Evolutionary conservation across 2,888 invertebrate genomes (phyloP).

Genomic region (Cylloceria caligata): DNA sequence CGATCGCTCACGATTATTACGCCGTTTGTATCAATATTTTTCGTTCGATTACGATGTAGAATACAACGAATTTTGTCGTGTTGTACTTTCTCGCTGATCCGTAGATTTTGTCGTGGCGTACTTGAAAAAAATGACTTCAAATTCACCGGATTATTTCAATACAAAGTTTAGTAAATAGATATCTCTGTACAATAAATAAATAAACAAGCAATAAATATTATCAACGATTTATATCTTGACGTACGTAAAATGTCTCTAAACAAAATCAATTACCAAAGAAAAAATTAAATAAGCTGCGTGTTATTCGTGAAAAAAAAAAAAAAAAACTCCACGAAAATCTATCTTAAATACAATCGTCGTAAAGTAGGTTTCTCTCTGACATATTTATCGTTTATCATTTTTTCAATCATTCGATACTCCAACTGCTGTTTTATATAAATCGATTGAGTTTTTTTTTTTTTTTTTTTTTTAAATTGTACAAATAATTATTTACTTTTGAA

Average conservation of each 20-base stretch:
- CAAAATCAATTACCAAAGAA: not conserved
- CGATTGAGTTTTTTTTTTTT: not conserved
- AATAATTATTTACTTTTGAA: not conserved
- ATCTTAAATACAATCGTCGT: not conserved
- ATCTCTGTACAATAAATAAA: not conserved
- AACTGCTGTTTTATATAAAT: not conserved
- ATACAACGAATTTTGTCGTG: too few species aligned
- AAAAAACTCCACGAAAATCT: not conserved
- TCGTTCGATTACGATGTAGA: too few species aligned
- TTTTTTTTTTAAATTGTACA: not conserved
- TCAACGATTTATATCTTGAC: not conserved
- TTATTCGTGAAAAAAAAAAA: not conserved
- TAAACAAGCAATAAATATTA: too few species aligned
- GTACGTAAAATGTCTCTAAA: not conserved
- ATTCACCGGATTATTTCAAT: not conserved
- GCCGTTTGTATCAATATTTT: not conserved
- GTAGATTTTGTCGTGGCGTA: too few species aligned
- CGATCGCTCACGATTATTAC: too few species aligned
- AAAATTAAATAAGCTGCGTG: not conserved
- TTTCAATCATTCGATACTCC: not conserved
- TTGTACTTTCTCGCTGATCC: too few species aligned
- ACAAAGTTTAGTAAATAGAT: not conserved
- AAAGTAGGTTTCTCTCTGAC: not conserved
- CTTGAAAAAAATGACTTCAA: not conserved
- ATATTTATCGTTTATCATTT: conserved; percentile 5